A percentile compares a stretch with the other conserved stretches of the same genome.
phyloP scores from a whole-genome alignment of 2,113 vertebrate species.

The Campylorhamphus procurvoides region DNA sequence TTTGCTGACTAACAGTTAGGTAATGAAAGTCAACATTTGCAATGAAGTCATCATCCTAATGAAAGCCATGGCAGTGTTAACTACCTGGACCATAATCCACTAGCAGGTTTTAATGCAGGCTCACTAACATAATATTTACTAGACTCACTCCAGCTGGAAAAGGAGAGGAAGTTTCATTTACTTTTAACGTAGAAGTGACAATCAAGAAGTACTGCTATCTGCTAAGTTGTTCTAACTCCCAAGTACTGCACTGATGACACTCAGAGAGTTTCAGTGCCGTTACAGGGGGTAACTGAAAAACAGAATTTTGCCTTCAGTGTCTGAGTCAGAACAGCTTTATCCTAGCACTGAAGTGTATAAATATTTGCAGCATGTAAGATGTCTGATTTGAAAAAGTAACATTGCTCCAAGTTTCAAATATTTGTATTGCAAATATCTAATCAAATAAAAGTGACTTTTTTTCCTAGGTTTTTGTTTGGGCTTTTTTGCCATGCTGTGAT shows the following conservation, averaged over 20 bases:
- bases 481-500: neutral
- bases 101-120: neutral
- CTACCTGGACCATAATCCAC: conserved; percentile 2
- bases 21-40: conserved; percentile 32
- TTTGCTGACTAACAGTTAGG: conserved; percentile 33
- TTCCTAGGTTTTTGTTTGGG: neutral
- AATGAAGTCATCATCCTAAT: conserved; percentile 37
- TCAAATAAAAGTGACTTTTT: conserved; percentile 1
- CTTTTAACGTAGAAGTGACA: neutral
- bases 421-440: conserved; percentile 32
- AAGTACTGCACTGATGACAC: neutral
- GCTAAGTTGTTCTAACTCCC: neutral
- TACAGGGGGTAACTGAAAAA: neutral
- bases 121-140: neutral
- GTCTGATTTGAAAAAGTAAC: conserved; percentile 49
- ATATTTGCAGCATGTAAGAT: conserved; percentile 35
- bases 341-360: conserved; percentile 14
- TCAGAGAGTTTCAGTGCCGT: neutral
- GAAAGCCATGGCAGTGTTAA: neutral
- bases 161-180: neutral
- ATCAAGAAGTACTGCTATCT: neutral
- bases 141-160: neutral
- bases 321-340: conserved; percentile 40
- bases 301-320: conserved; percentile 25
- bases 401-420: conserved; percentile 45